A percentile compares a stretch with the other conserved stretches of the same genome.
Evolutionary conservation across 2,797 vertebrate species (phyloP).

Genomic region (Lacerta agilis): DNA sequence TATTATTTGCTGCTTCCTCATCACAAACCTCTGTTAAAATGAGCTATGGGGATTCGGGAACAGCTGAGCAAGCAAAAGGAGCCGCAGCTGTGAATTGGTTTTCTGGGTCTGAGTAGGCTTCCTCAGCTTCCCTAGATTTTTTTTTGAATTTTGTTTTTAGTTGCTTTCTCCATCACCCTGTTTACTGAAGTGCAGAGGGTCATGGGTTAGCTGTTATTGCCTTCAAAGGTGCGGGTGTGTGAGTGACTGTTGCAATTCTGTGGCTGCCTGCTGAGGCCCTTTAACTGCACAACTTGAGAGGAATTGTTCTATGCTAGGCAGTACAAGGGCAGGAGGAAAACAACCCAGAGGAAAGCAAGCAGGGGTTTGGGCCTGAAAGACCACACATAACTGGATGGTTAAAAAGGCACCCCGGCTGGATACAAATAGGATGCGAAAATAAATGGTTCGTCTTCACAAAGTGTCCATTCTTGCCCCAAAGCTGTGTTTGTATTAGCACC

Average conservation of each 20-base stretch:
- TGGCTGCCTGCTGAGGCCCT: not conserved
- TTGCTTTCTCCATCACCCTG: not conserved
- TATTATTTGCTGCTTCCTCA: slow-evolving; percentile 33
- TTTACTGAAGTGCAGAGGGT: not conserved
- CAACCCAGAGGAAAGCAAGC: not conserved
- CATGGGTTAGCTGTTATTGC: not conserved
- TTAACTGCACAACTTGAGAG: slow-evolving; percentile 13
- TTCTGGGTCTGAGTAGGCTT: not conserved
- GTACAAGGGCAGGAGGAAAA: not conserved
- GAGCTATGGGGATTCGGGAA: slow-evolving; percentile 15
- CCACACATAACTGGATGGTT: not conserved
- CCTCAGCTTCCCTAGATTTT: not conserved
- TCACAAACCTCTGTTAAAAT: slow-evolving; percentile 27
- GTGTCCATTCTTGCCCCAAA: slow-evolving; percentile 14
- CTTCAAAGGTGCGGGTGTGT: not conserved
- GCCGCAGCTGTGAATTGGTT: not conserved
- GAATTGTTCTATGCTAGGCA: not conserved
- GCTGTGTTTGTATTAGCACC: not conserved
- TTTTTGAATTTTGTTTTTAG: not conserved
- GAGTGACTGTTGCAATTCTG: not conserved
- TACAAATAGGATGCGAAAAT: not conserved
- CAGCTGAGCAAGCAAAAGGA: slow-evolving; percentile 26
- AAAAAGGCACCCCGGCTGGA: not conserved
- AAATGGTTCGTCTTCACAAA: not conserved
- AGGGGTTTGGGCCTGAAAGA: not conserved